Evolutionary conservation across 2,113 vertebrate genomes (phyloP), one percentile per base, ranked within the genome.

Genomic region (Zingel zingel): DNA sequence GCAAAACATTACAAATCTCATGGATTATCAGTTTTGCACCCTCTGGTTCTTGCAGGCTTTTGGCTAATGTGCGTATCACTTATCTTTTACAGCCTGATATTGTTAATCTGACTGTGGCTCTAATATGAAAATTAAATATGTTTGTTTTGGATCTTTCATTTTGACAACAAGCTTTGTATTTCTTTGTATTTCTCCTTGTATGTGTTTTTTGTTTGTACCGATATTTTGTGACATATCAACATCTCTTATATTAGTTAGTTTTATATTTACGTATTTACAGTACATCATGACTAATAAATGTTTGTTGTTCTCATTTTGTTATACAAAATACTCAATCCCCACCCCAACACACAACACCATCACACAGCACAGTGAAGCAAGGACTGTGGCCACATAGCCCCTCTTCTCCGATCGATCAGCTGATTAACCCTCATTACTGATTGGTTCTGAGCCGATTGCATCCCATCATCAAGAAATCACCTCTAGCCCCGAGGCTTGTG

Each of bases 391-490:
- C 69, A 27, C 67, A 48, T 68, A 83, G 54, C 58, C 51, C 91
- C 81, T 65, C 91, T 90, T 88, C 92, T 93, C 87, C 81, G 91
- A 96, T 97, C 95, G 95, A 97, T 97, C 95, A 95, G 96, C 96
- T 96, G 96, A 96, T 98, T 96, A 97, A 96, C 95, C 93, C 95
- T 96, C 92, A 95, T 96, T 96, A 96, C 95, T 95, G 96, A 97
- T 96, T 96, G 96, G 86, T 96, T 94, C 92, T 95, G 93, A 94
- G 92, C 93, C 96, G 96, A 97, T 96, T 96, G 96, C 91, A 95
- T 88, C 95, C 95, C 94, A 92, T 89, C 91, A 94, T 95, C 94
- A 95, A 95, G 94, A 96, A 96, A 96, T 97, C 94, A 91, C 95
- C 92, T 94, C 86, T 88, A 64, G 93, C 96, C 96, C 76, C 27